Conservation (phyloP, 2,888 invertebrate species). For the Gasteruption jaculator region DNA sequence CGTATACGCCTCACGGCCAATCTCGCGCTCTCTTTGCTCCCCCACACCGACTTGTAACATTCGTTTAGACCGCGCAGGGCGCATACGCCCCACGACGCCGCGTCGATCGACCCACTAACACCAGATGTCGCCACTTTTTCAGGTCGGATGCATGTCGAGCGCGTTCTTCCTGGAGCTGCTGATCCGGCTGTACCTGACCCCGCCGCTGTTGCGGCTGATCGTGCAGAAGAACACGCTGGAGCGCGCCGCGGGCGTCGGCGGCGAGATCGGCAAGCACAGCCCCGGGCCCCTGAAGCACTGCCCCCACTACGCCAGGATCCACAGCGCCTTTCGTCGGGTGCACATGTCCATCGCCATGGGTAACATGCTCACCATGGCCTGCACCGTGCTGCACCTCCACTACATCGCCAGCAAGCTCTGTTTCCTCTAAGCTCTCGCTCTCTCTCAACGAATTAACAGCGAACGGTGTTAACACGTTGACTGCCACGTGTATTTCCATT, state of each 20-base stretch:
- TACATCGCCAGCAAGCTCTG: constrained; percentile 59
- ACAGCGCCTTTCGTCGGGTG: constrained; percentile 69
- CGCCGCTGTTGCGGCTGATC: constrained; percentile 70
- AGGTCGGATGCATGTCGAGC: constrained; percentile 63
- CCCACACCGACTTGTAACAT: no score
- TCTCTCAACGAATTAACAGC: constrained; percentile 2
- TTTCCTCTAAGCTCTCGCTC: constrained; percentile 30
- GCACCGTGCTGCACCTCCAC: constrained; percentile 65
- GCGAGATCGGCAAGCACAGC: constrained; percentile 71
- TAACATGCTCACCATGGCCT: constrained; percentile 68
- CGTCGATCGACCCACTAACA: no score
- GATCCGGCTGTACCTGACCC: constrained; percentile 73
- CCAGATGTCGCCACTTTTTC: no score
- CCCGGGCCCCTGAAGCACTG: constrained; percentile 70
- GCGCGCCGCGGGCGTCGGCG: constrained; percentile 70
- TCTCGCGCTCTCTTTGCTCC: no score
- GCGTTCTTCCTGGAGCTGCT: constrained; percentile 71
- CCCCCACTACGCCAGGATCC: constrained; percentile 73
- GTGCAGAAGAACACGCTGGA: constrained; percentile 73
- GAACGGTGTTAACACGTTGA: no score
- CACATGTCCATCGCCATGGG: constrained; percentile 78
- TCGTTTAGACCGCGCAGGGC: no score
- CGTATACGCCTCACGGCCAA: no score
- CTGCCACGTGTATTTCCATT: no score
- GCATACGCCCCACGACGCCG: no score